Conservation (phyloP, 2,888 invertebrate genomes). For the Caenorhabditis japonica region DNA sequence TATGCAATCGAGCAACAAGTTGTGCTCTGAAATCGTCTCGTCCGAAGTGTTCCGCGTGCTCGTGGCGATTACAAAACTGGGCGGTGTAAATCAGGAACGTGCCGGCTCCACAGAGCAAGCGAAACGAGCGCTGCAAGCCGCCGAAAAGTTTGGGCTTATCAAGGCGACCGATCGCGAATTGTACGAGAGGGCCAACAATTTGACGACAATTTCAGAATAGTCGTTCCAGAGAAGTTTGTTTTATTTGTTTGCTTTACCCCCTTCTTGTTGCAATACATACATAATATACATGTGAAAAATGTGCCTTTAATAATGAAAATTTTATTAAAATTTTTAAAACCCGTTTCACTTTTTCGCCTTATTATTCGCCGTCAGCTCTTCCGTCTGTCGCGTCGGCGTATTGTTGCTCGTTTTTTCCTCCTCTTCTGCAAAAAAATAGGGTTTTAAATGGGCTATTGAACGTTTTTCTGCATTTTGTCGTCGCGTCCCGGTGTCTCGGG, state of each 20-base stretch:
- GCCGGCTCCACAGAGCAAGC: slow-evolving; percentile 68
- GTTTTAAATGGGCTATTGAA: background rate
- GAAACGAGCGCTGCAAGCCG: slow-evolving; percentile 70
- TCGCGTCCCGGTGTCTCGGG: too few relatives aligned
- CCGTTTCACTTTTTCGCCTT: background rate
- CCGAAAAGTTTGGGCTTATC: slow-evolving; percentile 71
- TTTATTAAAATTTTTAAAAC: background rate
- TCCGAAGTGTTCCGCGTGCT: slow-evolving; percentile 74
- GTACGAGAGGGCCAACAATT: slow-evolving; percentile 66
- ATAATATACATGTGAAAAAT: slow-evolving; percentile 8
- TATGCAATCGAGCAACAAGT: slow-evolving; percentile 68
- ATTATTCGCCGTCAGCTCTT: background rate
- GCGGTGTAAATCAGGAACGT: slow-evolving; percentile 63
- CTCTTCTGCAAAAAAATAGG: background rate
- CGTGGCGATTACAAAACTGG: slow-evolving; percentile 75
- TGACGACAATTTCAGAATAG: slow-evolving; percentile 63
- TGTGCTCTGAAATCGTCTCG: slow-evolving; percentile 73
- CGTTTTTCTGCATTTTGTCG: too few relatives aligned
- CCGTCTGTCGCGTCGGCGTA: slow-evolving; percentile 1
- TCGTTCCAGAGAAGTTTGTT: slow-evolving; percentile 7
- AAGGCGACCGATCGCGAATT: slow-evolving; percentile 74
- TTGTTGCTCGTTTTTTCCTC: slow-evolving; percentile 1
- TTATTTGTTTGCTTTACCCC: background rate
- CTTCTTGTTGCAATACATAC: slow-evolving; percentile 4
- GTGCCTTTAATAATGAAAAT: slow-evolving; percentile 4